phyloP scores from a whole-genome alignment of 2,888 invertebrate genomes.

The Polyommatus iphigenia region DNA sequence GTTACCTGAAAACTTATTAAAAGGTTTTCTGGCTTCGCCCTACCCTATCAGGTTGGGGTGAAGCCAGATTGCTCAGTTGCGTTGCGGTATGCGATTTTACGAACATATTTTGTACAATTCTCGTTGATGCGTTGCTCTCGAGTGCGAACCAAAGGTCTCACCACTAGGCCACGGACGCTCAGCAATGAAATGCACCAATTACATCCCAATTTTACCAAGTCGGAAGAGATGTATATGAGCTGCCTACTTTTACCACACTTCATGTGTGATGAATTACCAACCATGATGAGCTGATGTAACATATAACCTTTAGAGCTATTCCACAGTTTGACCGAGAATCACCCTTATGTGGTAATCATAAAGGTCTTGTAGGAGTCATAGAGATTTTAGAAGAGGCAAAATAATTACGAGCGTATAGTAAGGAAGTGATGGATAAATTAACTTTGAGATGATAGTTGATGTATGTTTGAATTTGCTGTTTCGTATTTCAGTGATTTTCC shows the following conservation, averaged over 20 bases:
- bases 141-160: too few relatives aligned
- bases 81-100: too few relatives aligned
- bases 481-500: background rate
- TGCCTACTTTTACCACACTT: background rate
- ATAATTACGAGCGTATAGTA: background rate
- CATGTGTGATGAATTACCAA: background rate
- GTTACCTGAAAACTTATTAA: too few relatives aligned
- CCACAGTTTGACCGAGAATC: background rate
- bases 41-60: too few relatives aligned
- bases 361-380: background rate
- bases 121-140: too few relatives aligned
- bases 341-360: background rate
- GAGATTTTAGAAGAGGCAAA: background rate
- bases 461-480: background rate
- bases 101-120: too few relatives aligned
- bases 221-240: background rate
- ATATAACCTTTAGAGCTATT: background rate
- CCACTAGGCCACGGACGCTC: too few relatives aligned
- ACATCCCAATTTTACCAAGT: background rate
- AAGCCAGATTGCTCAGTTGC: too few relatives aligned
- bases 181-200: too few relatives aligned
- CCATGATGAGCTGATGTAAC: background rate
- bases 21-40: too few relatives aligned
- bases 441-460: constrained; percentile 1
- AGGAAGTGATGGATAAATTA: background rate